Conservation (phyloP, 2,113 vertebrate genomes). For the Xerus inauris region DNA sequence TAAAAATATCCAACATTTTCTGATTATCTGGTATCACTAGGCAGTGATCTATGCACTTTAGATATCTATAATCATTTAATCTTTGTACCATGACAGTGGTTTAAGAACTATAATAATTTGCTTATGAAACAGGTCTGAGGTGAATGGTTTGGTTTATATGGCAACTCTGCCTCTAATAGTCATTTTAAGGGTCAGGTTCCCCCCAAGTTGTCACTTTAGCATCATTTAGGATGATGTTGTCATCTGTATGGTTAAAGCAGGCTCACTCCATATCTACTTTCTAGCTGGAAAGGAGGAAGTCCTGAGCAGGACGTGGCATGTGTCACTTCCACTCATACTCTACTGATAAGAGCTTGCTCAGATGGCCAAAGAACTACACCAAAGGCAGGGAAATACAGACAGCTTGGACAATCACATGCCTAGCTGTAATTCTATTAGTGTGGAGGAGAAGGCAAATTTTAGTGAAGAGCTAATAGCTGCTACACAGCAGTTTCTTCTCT, state of each 20-base stretch:
- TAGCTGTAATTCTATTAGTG: background rate
- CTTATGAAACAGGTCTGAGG: background rate
- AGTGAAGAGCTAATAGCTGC: background rate
- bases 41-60: background rate
- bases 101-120: background rate
- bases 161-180: background rate
- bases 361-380: background rate
- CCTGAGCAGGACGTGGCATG: background rate
- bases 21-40: background rate
- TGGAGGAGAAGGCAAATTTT: background rate
- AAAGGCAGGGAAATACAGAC: background rate
- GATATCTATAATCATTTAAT: background rate
- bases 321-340: background rate
- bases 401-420: background rate
- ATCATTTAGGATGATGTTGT: background rate
- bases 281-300: background rate
- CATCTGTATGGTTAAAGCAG: background rate
- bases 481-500: background rate
- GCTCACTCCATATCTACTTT: background rate
- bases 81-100: background rate
- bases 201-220: background rate
- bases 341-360: background rate
- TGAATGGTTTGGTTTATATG: background rate
- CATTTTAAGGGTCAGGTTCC: background rate
- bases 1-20: background rate